Base-by-base conservation (phyloP, 2,888 invertebrate genomes). In the Exephanes ischioxanthus region DNA sequence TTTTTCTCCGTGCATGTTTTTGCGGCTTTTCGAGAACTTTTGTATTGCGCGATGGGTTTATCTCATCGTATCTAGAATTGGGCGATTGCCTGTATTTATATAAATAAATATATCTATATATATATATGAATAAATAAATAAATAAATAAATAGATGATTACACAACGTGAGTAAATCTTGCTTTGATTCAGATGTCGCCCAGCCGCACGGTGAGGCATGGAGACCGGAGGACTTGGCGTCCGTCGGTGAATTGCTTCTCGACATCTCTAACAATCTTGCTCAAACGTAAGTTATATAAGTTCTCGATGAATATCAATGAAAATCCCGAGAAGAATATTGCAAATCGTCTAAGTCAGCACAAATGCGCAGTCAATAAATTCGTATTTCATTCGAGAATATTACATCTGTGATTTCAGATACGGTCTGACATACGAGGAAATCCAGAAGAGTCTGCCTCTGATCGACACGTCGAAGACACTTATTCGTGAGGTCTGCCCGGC, bases 401-500 rank as follows among this genome's bases (percentile, higher is more conserved):
- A 7, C 55, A 67, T 51, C 53, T 41, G n/a, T 76, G 4, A 51
- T 45, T 77, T 4, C 93, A 98, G 98, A 80, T 98, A 98, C 92
- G 97, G 97, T 7, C 94, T 98, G 51, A 96, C 96, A 0, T 97
- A 97, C 91, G 97, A 98, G 92, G 98, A 98, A 92, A 97, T 98
- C 79, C 97, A 98, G 94, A 97, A 98, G 92, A 97, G 97, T 67
- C 94, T 98, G 30, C 98, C 98, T 0, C 95, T 97, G 87, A 97
- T 98, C 91, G 98, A 98, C 93, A 98, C 98, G 0, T 97, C 97
- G 1, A 97, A 97, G 92, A 98, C 98, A 0, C 95, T 97, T 53
- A 97, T 98, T 89, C 95, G 97, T 14, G 98, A 98, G 92, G 96
- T 98, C 3, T 98, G 98, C 90, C 98, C 98, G 0, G 97, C 98